Base-by-base conservation (phyloP, 2,113 vertebrate genomes). In the Cricetomys ansorgei region DNA sequence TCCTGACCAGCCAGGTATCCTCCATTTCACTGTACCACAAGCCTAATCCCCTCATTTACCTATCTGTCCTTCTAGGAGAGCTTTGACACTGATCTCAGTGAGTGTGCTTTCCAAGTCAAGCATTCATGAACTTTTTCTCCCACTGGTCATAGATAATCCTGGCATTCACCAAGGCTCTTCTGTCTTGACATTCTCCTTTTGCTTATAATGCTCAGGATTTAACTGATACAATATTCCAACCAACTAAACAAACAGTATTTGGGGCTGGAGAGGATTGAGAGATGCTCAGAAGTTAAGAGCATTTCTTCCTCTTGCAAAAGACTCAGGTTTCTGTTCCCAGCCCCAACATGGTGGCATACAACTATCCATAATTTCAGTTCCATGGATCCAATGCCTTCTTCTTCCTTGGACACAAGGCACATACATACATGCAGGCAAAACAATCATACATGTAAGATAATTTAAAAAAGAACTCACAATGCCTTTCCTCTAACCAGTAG, bases 401-500 rank as follows among this genome's bases (percentile, higher is more conserved):
- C 23, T 40, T 45, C 40, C 40, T 37, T 70, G 69, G 69, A 37
- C 69, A 70, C 37, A 34, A 70, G 37, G n/a, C 37, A 70, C 69
- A 70, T n/a, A 8, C 17, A n/a, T 37, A 45, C 72, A 45, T 45
- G 40, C 43, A 75, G 72, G 23, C 40, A 73, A 48, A 75, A 75
- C 40, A 45, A 48, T 45, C 43, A 75, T 7, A 48, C 43, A 48
- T 67, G 29, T 67, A 67, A 65, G 64, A 65, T 65, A 23, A 65
- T 15, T 69, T 69, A 16, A 69, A 69, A 69, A 69, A 69, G 65
- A 6, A 69, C 67, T n/a, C n/a, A 37, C 21, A 65, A 0, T 72
- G 45, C 55, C n/a, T 94, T 79, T 92, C 85, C 92, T 73, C 48
- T 94, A 19, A 92, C 40, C 19, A 72, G 70, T 40, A 73, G 70